phyloP scores from a whole-genome alignment of 2,888 invertebrate species.

The Acrobasis repandana region DNA sequence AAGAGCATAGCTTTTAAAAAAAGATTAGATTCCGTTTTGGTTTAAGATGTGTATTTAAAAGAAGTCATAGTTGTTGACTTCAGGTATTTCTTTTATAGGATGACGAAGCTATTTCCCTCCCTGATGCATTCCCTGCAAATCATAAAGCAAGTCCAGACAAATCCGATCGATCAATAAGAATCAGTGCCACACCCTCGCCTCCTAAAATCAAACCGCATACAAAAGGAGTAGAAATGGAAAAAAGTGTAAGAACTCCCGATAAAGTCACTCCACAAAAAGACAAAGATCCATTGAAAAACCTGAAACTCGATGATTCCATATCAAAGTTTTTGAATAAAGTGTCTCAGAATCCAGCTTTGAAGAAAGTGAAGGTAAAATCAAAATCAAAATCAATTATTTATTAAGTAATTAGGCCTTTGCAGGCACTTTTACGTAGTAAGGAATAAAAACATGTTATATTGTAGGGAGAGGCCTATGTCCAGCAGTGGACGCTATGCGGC shows the following conservation, averaged over 20 bases:
- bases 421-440: no score
- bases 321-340: conserved; percentile 48
- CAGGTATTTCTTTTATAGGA: conserved; percentile 41
- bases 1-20: no score
- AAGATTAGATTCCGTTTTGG: no score
- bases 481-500: no score
- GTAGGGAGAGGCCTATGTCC: no score
- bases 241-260: conserved; percentile 45
- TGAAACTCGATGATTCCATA: conserved; percentile 53
- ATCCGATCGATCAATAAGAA: conserved; percentile 43
- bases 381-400: no score
- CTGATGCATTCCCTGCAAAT: conserved; percentile 24
- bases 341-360: conserved; percentile 47
- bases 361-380: conserved; percentile 46
- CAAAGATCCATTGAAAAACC: conserved; percentile 52
- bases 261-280: conserved; percentile 41
- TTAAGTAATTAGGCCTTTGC: no score
- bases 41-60: no score
- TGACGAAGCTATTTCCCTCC: conserved; percentile 32
- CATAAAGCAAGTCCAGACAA: conserved; percentile 38
- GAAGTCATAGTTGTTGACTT: background rate
- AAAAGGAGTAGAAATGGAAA: conserved; percentile 32
- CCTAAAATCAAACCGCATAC: conserved; percentile 34
- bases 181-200: conserved; percentile 50
- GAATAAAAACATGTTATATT: no score